Evolutionary conservation across 2,797 vertebrate species (phyloP), one percentile per base, ranked within the genome.

Genomic region (Thamnophis elegans): DNA sequence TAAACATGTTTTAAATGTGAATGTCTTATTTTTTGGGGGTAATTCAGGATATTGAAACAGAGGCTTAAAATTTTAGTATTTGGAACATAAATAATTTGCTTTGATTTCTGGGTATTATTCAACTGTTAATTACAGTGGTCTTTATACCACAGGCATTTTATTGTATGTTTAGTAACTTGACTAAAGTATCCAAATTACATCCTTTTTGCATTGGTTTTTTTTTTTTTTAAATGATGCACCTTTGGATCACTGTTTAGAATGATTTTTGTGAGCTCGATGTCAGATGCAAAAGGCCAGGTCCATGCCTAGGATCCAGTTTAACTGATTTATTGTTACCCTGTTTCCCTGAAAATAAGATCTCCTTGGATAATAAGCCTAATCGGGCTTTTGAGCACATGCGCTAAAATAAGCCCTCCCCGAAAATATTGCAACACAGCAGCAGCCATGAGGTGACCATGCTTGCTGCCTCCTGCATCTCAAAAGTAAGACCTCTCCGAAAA

Each of bases 1-100:
- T 96, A 96, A 96, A 96, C 90, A 93, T 92, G 93, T 88, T 95
- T 91, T 94, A 87, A 90, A 96, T 96, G 93, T 95, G 91, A 22
- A 92, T 93, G 94, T 89, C 89, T 92, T 85, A 93, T 93, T 1
- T 91, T 18, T 68, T 47, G 92, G 85, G 94, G 85, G 93, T 92
- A 93, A 90, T 96, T 96, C 92, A 95, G 88, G 68, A 56, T 86
- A 92, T 47, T 42, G 92, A 95, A 94, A 88, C 88, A 86, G 85
- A 85, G 88, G 54, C 32, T 12, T 85, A 94, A 93, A 90, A 91
- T 92, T 90, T 92, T 94, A 54, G 92, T 93, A 94, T 68, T 95
- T 93, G 89, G 92, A 87, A 68, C 36, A 82, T 28, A 60, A 93
- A 62, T 20, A 11, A 62, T 82, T 59, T 54, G 22, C 89, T 73